Conservation (phyloP, 2,113 vertebrate species). For the Stigmatopora nigra region DNA sequence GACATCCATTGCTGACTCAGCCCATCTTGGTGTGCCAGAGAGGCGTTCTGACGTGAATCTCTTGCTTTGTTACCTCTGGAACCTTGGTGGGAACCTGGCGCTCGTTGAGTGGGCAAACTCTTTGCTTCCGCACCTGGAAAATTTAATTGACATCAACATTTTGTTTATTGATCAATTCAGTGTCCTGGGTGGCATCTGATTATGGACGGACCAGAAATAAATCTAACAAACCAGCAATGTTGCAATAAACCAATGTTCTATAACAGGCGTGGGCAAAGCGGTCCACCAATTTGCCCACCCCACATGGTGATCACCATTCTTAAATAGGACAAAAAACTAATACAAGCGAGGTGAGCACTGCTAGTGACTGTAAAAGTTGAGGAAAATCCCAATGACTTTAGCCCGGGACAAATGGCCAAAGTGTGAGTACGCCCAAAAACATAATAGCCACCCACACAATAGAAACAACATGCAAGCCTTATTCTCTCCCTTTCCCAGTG, state of each 20-base stretch:
- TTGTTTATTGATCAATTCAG: too few relatives aligned
- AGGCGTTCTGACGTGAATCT: slow-evolving; percentile 43
- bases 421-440: background rate
- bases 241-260: too few relatives aligned
- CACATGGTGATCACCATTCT: too few relatives aligned
- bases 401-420: background rate
- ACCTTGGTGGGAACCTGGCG: slow-evolving; percentile 51
- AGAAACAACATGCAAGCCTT: background rate
- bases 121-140: slow-evolving; percentile 69
- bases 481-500: background rate
- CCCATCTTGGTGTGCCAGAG: slow-evolving; percentile 41
- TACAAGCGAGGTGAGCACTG: too few relatives aligned
- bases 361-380: too few relatives aligned
- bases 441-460: background rate
- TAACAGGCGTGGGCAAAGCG: too few relatives aligned
- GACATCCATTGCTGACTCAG: slow-evolving; percentile 62
- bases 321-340: too few relatives aligned
- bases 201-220: too few relatives aligned
- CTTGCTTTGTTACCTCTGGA: slow-evolving; percentile 68
- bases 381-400: background rate
- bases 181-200: too few relatives aligned
- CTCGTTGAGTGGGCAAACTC: slow-evolving; percentile 59
- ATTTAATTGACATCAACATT: background rate
- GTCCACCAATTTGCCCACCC: too few relatives aligned
- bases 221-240: too few relatives aligned